A percentile compares a stretch with the other conserved stretches of the same genome.
Evolutionary conservation across 2,113 vertebrate genomes (phyloP).

Genomic region (Petrocephalus zakoni): DNA sequence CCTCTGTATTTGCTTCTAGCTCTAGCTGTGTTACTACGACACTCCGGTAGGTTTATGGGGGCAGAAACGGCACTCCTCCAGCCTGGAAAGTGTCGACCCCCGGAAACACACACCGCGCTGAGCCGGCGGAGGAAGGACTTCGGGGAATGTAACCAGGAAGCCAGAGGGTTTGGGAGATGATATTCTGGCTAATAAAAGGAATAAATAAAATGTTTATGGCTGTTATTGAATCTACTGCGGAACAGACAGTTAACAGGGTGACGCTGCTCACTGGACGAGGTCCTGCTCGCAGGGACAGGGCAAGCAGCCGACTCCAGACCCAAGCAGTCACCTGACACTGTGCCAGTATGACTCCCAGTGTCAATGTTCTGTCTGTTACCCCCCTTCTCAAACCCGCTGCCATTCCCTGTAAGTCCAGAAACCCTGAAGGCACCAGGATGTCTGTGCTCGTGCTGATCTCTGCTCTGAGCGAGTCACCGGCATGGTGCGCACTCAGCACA

Average conservation of each 20-base stretch:
- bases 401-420: neutral
- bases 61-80: neutral
- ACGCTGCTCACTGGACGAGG: neutral
- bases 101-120: neutral
- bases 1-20: neutral
- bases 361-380: neutral
- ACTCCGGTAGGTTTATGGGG: neutral
- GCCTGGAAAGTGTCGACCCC: neutral
- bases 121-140: neutral
- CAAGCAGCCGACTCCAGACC: neutral
- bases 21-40: neutral
- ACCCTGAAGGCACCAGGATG: neutral
- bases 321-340: neutral
- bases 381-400: neutral
- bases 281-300: neutral
- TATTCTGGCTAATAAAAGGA: neutral
- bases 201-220: neutral
- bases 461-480: neutral
- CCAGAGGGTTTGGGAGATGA: neutral
- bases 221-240: neutral
- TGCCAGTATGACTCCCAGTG: neutral
- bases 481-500: neutral
- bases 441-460: neutral
- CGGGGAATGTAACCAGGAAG: neutral
- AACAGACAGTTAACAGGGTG: neutral